Base-by-base conservation (phyloP, 2,113 vertebrate species). In the Mormyrus iriodes region DNA sequence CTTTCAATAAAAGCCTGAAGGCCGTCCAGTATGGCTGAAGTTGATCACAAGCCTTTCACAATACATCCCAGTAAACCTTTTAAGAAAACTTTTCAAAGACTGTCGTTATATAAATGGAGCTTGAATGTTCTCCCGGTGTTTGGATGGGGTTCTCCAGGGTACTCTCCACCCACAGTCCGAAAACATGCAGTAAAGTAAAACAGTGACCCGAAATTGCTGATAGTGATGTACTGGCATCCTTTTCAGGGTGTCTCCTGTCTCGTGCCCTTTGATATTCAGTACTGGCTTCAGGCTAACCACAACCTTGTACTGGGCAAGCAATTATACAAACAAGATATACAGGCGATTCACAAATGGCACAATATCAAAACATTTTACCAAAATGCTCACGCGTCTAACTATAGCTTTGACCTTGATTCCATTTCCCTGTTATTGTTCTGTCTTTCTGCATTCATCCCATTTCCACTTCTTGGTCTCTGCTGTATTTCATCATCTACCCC, bases 1-100 rank as follows among this genome's bases (percentile, higher is more conserved):
- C 73, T 76, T 76, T 76, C 73, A 76, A 76, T 76, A 76, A 42
- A 76, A 76, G 73, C 42, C 73, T 76, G 73, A 76, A 76, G 73
- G 35, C 35, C 35, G 4, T 39, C 73, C 73, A 76, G 73, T 7
- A 17, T 1, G 31, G 73, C 27, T 39, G 73, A 76, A 17, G 35
- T 39, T 39, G 73, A 76, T 76, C 35, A 19, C 2, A 35, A 76
- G 73, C 2, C 73, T 76, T 76, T 7, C 27, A 39, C 15, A 42
- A 42, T 42, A 76, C 35, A 42, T 76, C 73, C 73, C 31, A 42
- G 31, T 15, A 31, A 76, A 35, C 27, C 24, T 76, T 31, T 76
- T 76, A 39, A 76, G 27, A 35, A 76, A 76, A 76, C n/a, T 24
- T 39, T 76, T 76, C 24, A 8, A 39, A 35, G 69, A 24, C 3